A percentile compares a stretch with the other conserved stretches of the same genome.
These are phyloP conservation scores for Sardinella longiceps DNA, from an alignment of 2,797 vertebrate genomes.

Conservation along the genomic window DNA sequence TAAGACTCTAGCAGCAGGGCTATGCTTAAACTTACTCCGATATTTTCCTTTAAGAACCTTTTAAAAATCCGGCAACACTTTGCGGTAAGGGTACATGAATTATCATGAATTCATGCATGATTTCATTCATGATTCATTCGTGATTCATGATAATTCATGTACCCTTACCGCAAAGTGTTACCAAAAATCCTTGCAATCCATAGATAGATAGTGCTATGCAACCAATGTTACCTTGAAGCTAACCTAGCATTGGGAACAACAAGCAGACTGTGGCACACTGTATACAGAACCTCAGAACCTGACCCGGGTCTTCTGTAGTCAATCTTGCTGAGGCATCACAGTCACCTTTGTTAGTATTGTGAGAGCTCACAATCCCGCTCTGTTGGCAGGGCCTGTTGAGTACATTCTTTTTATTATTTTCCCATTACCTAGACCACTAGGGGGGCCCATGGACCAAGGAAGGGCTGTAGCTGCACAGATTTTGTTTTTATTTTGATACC, in stretches of 20 bases:
- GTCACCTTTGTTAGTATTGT: constrained; percentile 48
- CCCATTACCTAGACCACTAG: constrained; percentile 61
- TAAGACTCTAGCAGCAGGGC: no score
- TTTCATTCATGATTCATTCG: no score
- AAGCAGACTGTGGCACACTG: no score
- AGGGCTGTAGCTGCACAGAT: neutral
- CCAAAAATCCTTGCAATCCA: no score
- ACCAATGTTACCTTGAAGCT: neutral
- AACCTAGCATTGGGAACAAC: neutral
- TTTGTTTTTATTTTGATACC: constrained; percentile 35
- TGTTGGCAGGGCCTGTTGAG: constrained; percentile 43
- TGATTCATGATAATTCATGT: no score
- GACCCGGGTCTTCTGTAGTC: neutral
- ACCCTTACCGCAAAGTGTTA: no score
- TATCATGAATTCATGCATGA: no score
- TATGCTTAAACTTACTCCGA: no score
- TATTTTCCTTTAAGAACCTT: no score
- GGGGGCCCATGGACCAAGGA: constrained; percentile 40
- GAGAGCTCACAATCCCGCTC: constrained; percentile 42
- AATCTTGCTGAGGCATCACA: neutral
- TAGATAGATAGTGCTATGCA: no score
- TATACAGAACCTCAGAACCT: neutral
- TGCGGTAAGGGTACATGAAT: no score
- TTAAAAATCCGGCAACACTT: no score
- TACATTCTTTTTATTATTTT: constrained; percentile 61